Conservation (phyloP, 2,888 invertebrate species). For the Sinodicranocentrus sp. region DNA sequence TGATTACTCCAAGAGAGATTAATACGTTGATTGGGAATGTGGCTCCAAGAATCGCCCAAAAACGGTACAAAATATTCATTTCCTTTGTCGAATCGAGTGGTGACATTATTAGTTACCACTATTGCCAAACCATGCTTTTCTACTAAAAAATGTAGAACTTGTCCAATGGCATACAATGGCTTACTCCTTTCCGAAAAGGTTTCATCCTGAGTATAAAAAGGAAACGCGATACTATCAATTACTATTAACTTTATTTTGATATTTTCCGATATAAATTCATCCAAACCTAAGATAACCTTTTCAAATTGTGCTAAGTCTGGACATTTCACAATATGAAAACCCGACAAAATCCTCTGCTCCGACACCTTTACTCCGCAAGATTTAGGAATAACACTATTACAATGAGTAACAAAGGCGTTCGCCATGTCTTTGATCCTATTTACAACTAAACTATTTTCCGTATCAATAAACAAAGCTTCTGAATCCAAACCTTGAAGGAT, state of each 20-base stretch:
- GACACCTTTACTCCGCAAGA: not conserved
- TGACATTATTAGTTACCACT: constrained; percentile 72
- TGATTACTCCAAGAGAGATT: constrained; percentile 31
- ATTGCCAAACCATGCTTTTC: constrained; percentile 64
- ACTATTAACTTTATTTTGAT: constrained; percentile 64
- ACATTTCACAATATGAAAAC: constrained; percentile 65
- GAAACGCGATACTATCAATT: constrained; percentile 71
- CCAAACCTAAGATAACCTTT: constrained; percentile 42
- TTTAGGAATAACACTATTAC: constrained; percentile 44
- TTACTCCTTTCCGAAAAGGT: constrained; percentile 47
- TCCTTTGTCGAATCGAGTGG: constrained; percentile 60
- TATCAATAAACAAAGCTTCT: constrained; percentile 74
- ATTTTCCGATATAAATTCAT: constrained; percentile 45
- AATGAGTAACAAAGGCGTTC: constrained; percentile 58
- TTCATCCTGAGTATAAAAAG: constrained; percentile 55
- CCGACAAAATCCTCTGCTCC: constrained; percentile 42
- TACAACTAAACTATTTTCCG: constrained; percentile 67
- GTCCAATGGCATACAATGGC: constrained; percentile 64
- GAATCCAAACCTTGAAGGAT: constrained; percentile 58
- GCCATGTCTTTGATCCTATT: constrained; percentile 66
- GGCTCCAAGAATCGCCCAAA: constrained; percentile 70
- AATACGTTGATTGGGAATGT: constrained; percentile 61
- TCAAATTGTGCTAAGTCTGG: constrained; percentile 36
- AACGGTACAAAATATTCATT: constrained; percentile 62
- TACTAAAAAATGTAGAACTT: constrained; percentile 61